These are phyloP conservation scores for Sebastes flavidus DNA, from an alignment of 2,797 vertebrate species.

Conservation along the genomic window DNA sequence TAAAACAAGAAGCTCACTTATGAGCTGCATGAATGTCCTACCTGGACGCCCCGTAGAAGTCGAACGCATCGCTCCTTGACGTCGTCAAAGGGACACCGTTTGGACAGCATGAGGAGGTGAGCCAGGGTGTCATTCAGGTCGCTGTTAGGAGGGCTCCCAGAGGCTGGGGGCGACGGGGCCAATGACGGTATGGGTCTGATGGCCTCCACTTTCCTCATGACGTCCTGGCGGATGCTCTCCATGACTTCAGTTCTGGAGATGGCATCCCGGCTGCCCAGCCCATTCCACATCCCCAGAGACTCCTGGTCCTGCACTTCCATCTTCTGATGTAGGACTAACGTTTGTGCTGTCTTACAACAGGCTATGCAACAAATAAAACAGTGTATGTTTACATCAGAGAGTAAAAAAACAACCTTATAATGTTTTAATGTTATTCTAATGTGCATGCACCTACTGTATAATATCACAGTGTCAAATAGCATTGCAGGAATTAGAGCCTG, in stretches of 20 bases:
- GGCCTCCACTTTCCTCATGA: constrained; percentile 84
- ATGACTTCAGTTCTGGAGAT: constrained; percentile 83
- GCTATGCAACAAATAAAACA: constrained; percentile 48
- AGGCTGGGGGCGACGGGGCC: constrained; percentile 34
- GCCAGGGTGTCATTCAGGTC: constrained; percentile 88
- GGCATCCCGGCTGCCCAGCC: constrained; percentile 87
- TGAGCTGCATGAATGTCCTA: constrained; percentile 64
- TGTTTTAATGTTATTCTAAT: not conserved
- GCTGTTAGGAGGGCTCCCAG: constrained; percentile 51
- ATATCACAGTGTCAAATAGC: not conserved
- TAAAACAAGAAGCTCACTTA: not conserved
- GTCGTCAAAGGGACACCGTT: constrained; percentile 90
- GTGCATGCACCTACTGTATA: not conserved
- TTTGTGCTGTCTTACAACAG: constrained; percentile 56
- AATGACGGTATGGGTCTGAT: constrained; percentile 63
- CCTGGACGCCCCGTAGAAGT: constrained; percentile 89
- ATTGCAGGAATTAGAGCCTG: not conserved
- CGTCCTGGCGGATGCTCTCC: constrained; percentile 86
- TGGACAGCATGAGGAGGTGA: constrained; percentile 93
- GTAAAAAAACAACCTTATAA: not conserved
- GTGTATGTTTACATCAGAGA: not conserved
- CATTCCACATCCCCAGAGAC: constrained; percentile 88
- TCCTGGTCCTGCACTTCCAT: constrained; percentile 90
- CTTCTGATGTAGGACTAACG: constrained; percentile 40
- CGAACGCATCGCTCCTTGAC: constrained; percentile 84